Evolutionary conservation across 2,888 invertebrate genomes (phyloP), one percentile per base, ranked within the genome.

Genomic region (Aphidoletes aphidimyza): DNA sequence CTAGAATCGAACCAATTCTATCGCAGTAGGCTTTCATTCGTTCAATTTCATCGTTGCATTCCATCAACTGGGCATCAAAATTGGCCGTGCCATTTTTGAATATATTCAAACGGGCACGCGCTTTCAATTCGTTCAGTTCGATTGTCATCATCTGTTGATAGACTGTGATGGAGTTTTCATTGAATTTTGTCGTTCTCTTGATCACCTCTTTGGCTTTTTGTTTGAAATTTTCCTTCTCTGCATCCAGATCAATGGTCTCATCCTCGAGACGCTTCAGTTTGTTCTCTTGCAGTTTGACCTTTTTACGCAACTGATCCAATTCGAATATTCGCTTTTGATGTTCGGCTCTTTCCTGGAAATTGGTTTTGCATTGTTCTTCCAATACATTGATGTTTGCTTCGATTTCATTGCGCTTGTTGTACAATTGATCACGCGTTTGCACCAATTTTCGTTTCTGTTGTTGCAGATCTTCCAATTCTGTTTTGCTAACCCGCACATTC

Each of bases 401-500:
- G 54, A 89, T 86, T 45, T 85, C 45, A 0, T 86, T 85, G 3
- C 88, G 87, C 85, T 87, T 85, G 85, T 88, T 88, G 84, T 87
- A 87, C 30, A 88, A 84, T 30, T 54, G 22, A 85, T 89, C 89
- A 0, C 87, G 86, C 49, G 85, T 85, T 14, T 85, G 86, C 37
- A 86, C 86, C 45, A 87, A 85, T 47, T 87, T 86, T 0, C 86
- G 0, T 83, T 47, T 3, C 22, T 84, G 19, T 0, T 14, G 3
- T 34, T 47, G 19, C 30, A 87, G 87, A 83, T 88, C 89, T 47
- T 90, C 88, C 11, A 93, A 87, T 86, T 91, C 91, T 1, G 91
- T 90, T 8, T 90, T 88, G 86, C 95, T 94, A 0, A 93, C 87
- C 0, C 92, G 91, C 86, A 92, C 91, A 0, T 93, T 93, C 0